These are phyloP conservation scores for Hypomecis punctinalis DNA, from an alignment of 2,888 invertebrate genomes.

Conservation along the genomic window DNA sequence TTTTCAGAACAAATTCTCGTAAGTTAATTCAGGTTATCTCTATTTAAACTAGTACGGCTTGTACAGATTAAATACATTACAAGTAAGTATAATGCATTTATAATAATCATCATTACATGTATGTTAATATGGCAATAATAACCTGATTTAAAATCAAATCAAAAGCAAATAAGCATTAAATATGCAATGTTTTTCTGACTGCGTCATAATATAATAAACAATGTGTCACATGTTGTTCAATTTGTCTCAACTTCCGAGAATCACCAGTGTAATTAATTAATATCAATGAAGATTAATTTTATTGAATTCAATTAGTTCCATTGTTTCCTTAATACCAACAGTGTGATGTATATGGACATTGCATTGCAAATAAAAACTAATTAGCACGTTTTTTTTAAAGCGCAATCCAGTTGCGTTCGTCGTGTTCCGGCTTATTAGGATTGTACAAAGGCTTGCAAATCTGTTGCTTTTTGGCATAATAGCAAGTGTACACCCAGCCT, in stretches of 20 bases:
- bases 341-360: conserved; percentile 21
- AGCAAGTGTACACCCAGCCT: conserved; percentile 69
- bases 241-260: conserved; percentile 48
- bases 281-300: conserved; percentile 45
- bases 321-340: conserved; percentile 40
- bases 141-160: not conserved
- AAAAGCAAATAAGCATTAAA: conserved; percentile 6
- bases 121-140: too few relatives aligned
- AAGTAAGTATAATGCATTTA: too few relatives aligned
- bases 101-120: too few relatives aligned
- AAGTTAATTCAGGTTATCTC: too few relatives aligned
- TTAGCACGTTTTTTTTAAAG: conserved; percentile 20
- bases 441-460: conserved; percentile 64
- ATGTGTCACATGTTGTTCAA: conserved; percentile 42
- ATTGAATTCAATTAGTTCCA: conserved; percentile 53
- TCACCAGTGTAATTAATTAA: conserved; percentile 43
- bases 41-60: too few relatives aligned
- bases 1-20: too few relatives aligned
- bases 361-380: conserved; percentile 18
- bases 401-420: conserved; percentile 49
- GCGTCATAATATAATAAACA: conserved; percentile 39
- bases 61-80: too few relatives aligned
- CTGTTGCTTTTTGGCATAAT: conserved; percentile 71
- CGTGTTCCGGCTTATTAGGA: conserved; percentile 42
- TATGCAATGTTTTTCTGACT: conserved; percentile 22